phyloP scores from a whole-genome alignment of 2,113 vertebrate species.

The Eira barbara region DNA sequence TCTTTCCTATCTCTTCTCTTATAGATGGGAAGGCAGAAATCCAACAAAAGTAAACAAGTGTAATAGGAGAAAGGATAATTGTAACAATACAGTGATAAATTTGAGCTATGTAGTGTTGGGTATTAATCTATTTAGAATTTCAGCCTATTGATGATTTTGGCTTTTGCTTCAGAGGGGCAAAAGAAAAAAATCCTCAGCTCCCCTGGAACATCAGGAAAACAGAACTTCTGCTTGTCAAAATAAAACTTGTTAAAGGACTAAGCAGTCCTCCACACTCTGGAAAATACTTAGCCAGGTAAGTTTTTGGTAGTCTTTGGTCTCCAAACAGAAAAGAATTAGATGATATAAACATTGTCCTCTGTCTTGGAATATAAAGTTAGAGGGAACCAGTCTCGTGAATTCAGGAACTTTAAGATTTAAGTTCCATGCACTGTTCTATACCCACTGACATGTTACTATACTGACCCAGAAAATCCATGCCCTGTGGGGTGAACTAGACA shows the following conservation, averaged over 20 bases:
- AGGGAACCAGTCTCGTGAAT: not conserved
- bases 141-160: conserved; percentile 12
- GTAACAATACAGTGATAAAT: not conserved
- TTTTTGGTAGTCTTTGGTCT: not conserved
- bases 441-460: not conserved
- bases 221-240: conserved; percentile 19
- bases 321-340: not conserved
- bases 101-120: not conserved
- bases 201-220: conserved; percentile 30
- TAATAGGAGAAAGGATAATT: not conserved
- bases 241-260: conserved; percentile 17
- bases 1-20: not conserved
- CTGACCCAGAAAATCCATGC: not conserved
- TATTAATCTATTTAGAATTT: conserved; percentile 33
- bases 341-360: not conserved
- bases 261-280: not conserved
- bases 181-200: conserved; percentile 22
- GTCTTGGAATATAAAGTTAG: not conserved
- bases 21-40: not conserved
- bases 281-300: not conserved
- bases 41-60: not conserved
- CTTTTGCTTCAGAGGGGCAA: conserved; percentile 10
- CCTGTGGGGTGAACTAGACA: not conserved
- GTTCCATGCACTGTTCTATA: not conserved
- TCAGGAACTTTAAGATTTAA: not conserved